Base-by-base conservation (phyloP, 1,140 invertebrate species). In the Drosophila micromelanica region DNA sequence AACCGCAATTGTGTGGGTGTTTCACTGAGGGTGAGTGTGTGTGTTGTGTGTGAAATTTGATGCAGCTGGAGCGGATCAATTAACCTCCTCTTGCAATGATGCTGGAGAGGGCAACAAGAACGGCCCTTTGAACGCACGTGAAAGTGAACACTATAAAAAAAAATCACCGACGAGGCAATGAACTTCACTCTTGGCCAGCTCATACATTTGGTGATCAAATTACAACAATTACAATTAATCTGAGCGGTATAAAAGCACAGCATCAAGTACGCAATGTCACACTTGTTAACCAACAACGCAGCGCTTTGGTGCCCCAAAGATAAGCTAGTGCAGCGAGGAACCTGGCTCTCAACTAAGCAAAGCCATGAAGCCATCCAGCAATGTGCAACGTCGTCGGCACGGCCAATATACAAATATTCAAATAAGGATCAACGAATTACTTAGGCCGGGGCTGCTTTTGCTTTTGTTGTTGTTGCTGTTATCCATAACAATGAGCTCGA, bases 371-470 rank as follows among this genome's bases (percentile, higher is more conserved):
- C 17, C 30, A 46, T 37, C 46, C 20, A 62, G 46, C n/a, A 40
- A 42, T 43, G 48, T 17, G 54, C 64, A 64, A 23, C 45, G 49
- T 51, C 65, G 42, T 51, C 65, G 42, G 55, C 62, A 56, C 63
- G 35, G 49, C 23, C 64, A 46, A 48, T 15, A 45, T 55, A 71
- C 72, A 60, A 68, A 74, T 49, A 61, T 73, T 68, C 69, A 73
- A 80, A 74, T 89, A 89, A 80, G 71, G 80, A 84, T 89, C 84
- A 80, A 89, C 89, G 76, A 71, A 74, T 80, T 89, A 70, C 65
- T 73, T 46, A 46, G 63, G 59, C 59, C 49, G 11, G 12, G 27
- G 40, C 23, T 27, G 17, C 9, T 48, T 35, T 8, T 35, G 7
- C 32, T 6, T 15, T 52, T 61, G 27, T 20, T 72, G 13, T 60